Evolutionary conservation across 2,797 vertebrate genomes (phyloP).

Genomic region (Tokudaia tokunoshimensis): DNA sequence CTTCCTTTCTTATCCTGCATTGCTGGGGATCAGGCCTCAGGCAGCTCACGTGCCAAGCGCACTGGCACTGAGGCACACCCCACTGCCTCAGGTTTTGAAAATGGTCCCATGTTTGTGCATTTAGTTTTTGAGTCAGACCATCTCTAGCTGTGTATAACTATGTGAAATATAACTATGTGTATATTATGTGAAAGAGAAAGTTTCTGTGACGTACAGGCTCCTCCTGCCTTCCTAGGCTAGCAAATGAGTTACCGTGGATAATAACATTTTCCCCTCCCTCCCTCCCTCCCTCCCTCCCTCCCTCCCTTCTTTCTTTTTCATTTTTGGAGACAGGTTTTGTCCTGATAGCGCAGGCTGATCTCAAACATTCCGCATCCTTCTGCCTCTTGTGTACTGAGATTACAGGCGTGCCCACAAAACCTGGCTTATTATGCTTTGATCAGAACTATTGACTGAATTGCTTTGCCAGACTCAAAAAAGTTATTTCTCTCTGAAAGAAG

Average conservation of each 20-base stretch:
- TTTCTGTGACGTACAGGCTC: neutral
- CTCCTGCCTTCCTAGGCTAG: neutral
- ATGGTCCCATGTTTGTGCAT: neutral
- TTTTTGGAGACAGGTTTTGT: neutral
- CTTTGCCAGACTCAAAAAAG: constrained; percentile 42
- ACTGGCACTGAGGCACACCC: neutral
- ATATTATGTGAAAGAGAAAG: neutral
- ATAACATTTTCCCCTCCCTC: neutral
- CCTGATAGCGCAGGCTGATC: neutral
- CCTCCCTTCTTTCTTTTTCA: neutral
- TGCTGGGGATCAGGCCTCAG: neutral
- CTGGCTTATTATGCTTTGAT: neutral
- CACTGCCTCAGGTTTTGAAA: neutral
- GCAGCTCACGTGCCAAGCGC: neutral
- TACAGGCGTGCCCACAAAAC: no score
- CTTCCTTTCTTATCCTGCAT: neutral
- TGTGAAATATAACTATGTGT: no score
- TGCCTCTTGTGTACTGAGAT: neutral
- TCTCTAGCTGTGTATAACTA: neutral
- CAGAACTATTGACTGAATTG: neutral
- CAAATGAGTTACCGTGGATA: neutral
- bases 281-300: neutral
- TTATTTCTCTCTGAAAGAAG: constrained; percentile 8
- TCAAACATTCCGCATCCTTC: neutral
- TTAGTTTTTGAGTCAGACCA: neutral